Evolutionary conservation across 2,888 invertebrate genomes (phyloP), one percentile per base, ranked within the genome.

Genomic region (Bombylius discolor): DNA sequence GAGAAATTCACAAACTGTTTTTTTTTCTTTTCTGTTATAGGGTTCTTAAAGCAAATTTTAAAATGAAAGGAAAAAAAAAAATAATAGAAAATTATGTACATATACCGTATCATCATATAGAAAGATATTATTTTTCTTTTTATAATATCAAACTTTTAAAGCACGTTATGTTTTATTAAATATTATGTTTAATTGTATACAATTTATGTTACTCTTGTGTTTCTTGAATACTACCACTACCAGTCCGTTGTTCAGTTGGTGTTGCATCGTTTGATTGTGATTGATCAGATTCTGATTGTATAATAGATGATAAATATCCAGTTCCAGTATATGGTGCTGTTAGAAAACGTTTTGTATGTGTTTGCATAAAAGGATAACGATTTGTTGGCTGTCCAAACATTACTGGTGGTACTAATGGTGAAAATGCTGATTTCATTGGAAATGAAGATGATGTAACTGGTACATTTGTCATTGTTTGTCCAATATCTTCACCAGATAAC

Each of bases 251-350:
- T 60, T 73, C 73, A 58, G 67, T 58, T 39, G 68, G 63, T 79
- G 68, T 63, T 79, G 77, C 67, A 39, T 73, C 70, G 61, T 72
- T 73, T 52, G 73, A 72, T 59, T 74, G 73, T 1, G 72, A 70
- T 57, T 73, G 72, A 47, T 73, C 73, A 39, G 67, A 67, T 34
- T 73, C 72, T 5, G 73, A 66, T 58, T 69, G 69, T 5, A 89
- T 85, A 32, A 90, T 86, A 0, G 89, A 88, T 0, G 89, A 85
- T 53, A 90, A 72, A 67, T 89, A 90, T 1, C 89, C 89, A 0
- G 89, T 88, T 5, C 89, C 89, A 14, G 87, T 81, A 68, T 89
- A 89, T 0, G 89, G 89, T 0, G 89, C 89, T 0, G 89, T 83
- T 1, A 90, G 73, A 70, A 90, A 89, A 58, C 89, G 78, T 66